phyloP scores from a whole-genome alignment of 2,797 vertebrate species.

The Rallus crepitans region DNA sequence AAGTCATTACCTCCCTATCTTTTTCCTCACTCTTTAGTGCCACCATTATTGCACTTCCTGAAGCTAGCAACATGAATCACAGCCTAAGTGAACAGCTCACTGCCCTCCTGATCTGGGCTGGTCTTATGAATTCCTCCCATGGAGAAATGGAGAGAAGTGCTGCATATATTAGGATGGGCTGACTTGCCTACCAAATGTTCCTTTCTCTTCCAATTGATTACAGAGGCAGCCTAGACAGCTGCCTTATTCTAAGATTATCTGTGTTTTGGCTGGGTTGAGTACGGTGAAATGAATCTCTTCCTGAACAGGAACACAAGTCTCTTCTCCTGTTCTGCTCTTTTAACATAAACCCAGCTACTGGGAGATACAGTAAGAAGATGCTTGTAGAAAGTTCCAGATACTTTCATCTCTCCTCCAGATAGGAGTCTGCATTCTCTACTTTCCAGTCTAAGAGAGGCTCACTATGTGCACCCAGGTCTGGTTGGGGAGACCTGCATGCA shows the following conservation, averaged over 20 bases:
- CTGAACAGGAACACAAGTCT: background rate
- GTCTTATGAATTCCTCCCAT: background rate
- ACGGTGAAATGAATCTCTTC: background rate
- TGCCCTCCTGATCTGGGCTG: background rate
- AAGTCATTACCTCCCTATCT: background rate
- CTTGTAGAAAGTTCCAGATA: background rate
- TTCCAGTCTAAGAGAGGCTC: background rate
- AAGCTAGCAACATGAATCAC: too few species aligned
- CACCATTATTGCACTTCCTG: background rate
- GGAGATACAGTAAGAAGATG: background rate
- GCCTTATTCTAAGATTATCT: background rate
- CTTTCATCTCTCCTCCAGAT: background rate
- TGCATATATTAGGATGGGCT: background rate
- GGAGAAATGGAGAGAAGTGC: background rate
- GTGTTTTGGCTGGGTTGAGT: background rate
- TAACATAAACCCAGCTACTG: background rate
- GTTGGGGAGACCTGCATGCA: background rate
- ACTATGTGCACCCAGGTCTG: fast-evolving
- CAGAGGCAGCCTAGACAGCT: background rate
- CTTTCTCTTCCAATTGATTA: background rate
- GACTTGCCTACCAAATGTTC: background rate
- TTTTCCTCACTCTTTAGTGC: background rate
- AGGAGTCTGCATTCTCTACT: background rate
- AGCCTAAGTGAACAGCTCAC: background rate
- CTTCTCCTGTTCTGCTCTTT: background rate